Percentiles rank a stretch among this genome's conserved stretches.
Conservation (phyloP, 2,797 vertebrate species). For the Premnoplex brunnescens region DNA sequence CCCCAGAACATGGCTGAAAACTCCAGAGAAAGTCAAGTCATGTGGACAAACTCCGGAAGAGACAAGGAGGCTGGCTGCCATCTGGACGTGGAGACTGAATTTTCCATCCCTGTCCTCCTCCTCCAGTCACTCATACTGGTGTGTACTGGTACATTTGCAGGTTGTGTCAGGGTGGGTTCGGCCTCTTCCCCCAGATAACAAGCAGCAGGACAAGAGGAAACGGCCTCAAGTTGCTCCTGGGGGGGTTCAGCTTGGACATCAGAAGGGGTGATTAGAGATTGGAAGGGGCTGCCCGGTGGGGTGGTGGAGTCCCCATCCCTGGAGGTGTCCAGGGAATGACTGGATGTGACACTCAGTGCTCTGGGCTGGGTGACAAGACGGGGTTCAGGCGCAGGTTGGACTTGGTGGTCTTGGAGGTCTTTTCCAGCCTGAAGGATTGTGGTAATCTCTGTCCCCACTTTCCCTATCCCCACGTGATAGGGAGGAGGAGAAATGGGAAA, state of each 20-base stretch:
- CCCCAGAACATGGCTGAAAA: background rate
- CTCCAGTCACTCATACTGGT: background rate
- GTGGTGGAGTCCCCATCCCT: background rate
- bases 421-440: fast-evolving
- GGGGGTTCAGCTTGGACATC: fast-evolving
- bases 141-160: background rate
- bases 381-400: fast-evolving
- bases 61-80: background rate
- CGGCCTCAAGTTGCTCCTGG: background rate
- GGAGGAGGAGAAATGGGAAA: background rate
- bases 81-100: background rate
- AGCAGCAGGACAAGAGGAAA: background rate
- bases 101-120: background rate
- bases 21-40: background rate
- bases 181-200: background rate
- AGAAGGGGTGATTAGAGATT: background rate
- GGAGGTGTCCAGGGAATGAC: background rate
- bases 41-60: background rate
- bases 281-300: background rate
- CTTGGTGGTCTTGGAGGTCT: fast-evolving
- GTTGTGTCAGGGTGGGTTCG: background rate
- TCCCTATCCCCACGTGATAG: background rate
- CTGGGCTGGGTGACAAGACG: background rate
- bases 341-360: background rate
- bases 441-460: background rate